Conservation (phyloP, 1,140 invertebrate species). For the Phthorimaea operculella region DNA sequence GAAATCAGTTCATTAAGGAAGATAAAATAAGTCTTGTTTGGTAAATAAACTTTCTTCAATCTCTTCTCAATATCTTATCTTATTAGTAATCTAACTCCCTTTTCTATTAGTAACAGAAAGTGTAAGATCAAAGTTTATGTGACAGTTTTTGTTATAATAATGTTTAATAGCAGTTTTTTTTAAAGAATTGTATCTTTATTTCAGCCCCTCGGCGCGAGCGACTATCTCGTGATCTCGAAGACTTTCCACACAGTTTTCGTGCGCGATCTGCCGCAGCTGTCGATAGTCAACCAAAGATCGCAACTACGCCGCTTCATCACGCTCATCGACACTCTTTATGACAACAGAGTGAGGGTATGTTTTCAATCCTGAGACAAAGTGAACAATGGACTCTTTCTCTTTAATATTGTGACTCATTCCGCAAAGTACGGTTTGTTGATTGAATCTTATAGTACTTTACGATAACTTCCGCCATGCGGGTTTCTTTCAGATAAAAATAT, state of each 20-base stretch:
- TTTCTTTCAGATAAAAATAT: too few species aligned
- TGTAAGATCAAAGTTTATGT: too few species aligned
- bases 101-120: background rate
- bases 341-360: conserved; percentile 83
- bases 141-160: too few species aligned
- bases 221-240: conserved; percentile 92
- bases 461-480: background rate
- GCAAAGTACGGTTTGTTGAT: background rate
- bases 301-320: conserved; percentile 96
- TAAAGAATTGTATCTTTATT: conserved; percentile 24
- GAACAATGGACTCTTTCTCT: too few species aligned
- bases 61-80: too few species aligned
- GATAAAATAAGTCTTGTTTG: too few species aligned
- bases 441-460: background rate
- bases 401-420: too few species aligned
- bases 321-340: conserved; percentile 97
- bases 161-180: background rate
- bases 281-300: conserved; percentile 78
- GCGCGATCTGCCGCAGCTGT: conserved; percentile 86
- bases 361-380: conserved; percentile 3
- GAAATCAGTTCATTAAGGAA: too few species aligned
- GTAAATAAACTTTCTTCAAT: too few species aligned
- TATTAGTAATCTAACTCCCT: too few species aligned
- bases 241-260: conserved; percentile 96
- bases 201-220: conserved; percentile 90